Conservation (phyloP, 2,113 vertebrate genomes). For the Galbula dea region DNA sequence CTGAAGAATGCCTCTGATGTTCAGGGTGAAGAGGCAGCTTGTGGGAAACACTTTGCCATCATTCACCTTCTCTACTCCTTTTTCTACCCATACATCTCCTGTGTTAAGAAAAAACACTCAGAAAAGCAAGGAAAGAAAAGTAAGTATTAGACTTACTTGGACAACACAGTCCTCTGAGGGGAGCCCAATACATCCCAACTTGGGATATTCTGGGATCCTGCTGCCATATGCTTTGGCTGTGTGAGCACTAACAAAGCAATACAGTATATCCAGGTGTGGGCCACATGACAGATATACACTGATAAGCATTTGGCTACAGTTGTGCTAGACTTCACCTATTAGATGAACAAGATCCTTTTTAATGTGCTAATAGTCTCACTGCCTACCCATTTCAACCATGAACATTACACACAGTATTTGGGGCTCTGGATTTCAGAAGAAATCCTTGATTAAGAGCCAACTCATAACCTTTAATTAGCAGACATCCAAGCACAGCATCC, state of each 20-base stretch:
- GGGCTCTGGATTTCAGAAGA: conserved; percentile 34
- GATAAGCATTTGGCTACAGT: not conserved
- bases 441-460: conserved; percentile 68
- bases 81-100: not conserved
- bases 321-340: not conserved
- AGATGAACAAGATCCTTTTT: not conserved
- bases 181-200: not conserved
- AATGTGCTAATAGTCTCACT: not conserved
- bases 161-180: not conserved
- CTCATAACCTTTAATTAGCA: conserved; percentile 73
- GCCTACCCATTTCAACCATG: not conserved
- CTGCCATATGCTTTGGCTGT: too few species aligned
- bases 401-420: not conserved
- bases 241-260: too few species aligned
- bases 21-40: not conserved
- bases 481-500: conserved; percentile 68
- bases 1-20: not conserved
- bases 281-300: not conserved
- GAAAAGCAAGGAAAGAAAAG: not conserved
- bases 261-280: not conserved
- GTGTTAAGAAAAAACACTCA: not conserved
- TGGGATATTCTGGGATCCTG: too few species aligned
- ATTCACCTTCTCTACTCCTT: not conserved
- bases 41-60: not conserved
- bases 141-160: not conserved